Conservation (phyloP, 2,888 invertebrate species). For the Rambutsinella grinnellia region DNA sequence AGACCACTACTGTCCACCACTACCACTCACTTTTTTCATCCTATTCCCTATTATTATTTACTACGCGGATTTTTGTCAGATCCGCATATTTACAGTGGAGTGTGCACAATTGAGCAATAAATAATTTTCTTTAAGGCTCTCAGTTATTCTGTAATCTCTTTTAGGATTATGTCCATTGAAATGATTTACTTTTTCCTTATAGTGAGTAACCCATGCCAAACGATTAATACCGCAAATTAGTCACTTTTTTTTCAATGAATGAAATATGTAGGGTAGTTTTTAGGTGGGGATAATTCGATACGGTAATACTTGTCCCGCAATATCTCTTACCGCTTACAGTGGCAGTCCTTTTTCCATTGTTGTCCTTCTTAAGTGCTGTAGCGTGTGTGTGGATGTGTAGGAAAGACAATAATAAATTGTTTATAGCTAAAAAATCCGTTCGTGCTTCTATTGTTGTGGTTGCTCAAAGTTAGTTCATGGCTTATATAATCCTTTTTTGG, state of each 20-base stretch:
- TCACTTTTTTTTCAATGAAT: background rate
- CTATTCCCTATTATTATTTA: background rate
- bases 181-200: too few species aligned
- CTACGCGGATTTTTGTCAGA: background rate
- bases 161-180: too few species aligned
- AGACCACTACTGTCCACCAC: background rate
- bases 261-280: background rate
- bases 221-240: background rate
- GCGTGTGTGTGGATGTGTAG: background rate
- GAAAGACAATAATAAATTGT: background rate
- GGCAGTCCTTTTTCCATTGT: background rate
- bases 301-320: background rate
- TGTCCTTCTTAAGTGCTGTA: background rate
- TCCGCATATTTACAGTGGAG: background rate
- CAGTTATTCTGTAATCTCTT: too few species aligned
- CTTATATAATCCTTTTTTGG: background rate
- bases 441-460: background rate
- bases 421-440: background rate
- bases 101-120: background rate
- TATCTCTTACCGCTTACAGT: background rate
- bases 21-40: background rate
- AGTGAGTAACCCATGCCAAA: background rate
- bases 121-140: too few species aligned
- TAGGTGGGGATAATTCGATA: background rate
- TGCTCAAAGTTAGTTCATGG: background rate